These are phyloP conservation scores for Eurypyga helias DNA, from an alignment of 2,113 vertebrate genomes.

Conservation along the genomic window DNA sequence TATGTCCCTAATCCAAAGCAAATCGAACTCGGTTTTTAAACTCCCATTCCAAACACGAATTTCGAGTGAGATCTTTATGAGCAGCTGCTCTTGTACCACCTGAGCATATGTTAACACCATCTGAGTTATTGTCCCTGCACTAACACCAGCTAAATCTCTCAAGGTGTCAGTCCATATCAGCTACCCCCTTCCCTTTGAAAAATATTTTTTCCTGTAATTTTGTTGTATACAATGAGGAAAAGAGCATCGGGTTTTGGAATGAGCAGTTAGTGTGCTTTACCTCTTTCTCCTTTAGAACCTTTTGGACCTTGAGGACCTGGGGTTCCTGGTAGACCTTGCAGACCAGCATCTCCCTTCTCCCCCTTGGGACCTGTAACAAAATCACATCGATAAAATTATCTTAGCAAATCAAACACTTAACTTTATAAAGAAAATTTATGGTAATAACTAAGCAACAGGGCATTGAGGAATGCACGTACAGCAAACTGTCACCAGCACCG, in stretches of 20 bases:
- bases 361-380: constrained; percentile 81
- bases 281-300: constrained; percentile 88
- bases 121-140: background rate
- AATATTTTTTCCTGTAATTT: background rate
- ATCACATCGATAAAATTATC: background rate
- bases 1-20: background rate
- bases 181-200: background rate
- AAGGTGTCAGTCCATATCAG: background rate
- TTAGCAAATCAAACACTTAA: background rate
- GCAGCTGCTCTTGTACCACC: background rate
- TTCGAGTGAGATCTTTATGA: background rate
- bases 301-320: constrained; percentile 77
- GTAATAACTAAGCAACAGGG: background rate
- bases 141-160: background rate
- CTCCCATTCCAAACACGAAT: background rate
- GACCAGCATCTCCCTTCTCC: constrained; percentile 83
- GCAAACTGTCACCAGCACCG: background rate
- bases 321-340: constrained; percentile 78
- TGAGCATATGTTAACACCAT: background rate
- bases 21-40: background rate
- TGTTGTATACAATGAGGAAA: background rate
- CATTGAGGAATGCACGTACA: accelerated
- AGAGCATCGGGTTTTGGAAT: background rate
- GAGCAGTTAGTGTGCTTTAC: constrained; percentile 55
- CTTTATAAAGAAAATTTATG: background rate